Base-by-base conservation (phyloP, 2,797 vertebrate species). In the Paramormyrops hopkinsi region DNA sequence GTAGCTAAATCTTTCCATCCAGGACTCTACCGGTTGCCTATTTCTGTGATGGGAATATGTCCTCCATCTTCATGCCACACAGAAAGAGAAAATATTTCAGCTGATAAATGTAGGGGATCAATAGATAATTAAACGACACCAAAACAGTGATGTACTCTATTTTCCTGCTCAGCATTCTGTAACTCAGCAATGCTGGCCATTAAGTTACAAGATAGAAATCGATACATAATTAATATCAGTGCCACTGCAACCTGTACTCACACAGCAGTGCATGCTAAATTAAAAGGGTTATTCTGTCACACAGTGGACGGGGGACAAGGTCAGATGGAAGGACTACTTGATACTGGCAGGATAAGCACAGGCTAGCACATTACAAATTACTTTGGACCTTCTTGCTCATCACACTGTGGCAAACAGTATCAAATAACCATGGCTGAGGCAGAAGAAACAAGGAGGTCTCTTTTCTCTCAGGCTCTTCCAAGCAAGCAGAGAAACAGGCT, bases 61-160 rank as follows among this genome's bases (percentile, higher is more conserved):
- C 79, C 37, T 84, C 56, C 73, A 11, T 84, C 56, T 89, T 54
- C 12, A 54, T 37, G 33, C 48, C 62, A 37, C 59, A 89, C 83
- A 89, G 50, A 90, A 91, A 91, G 91, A 89, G 62, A 91, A 86
- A 73, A 89, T 91, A 91, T 88, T 92, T 90, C 89, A 89, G 89
- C 90, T 88, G 91, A 89, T 93, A 93, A 93, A 93, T 90, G 89
- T 44, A 85, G 50, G 90, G 59, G 94, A 94, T 96, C 95, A 82
- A 95, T 96, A 95, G 88, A 84, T 91, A 96, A 96, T 96, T 96
- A 95, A 92, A 93, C 94, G 92, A 93, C 91, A 95, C 93, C 91
- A 92, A 92, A 91, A 92, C 95, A 96, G 94, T 95, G 95, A 95
- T 94, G 94, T 88, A 90, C 91, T 91, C 89, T 92, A 19, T 84